Evolutionary conservation across 2,888 invertebrate genomes (phyloP).

Genomic region (Tenthredo livida): DNA sequence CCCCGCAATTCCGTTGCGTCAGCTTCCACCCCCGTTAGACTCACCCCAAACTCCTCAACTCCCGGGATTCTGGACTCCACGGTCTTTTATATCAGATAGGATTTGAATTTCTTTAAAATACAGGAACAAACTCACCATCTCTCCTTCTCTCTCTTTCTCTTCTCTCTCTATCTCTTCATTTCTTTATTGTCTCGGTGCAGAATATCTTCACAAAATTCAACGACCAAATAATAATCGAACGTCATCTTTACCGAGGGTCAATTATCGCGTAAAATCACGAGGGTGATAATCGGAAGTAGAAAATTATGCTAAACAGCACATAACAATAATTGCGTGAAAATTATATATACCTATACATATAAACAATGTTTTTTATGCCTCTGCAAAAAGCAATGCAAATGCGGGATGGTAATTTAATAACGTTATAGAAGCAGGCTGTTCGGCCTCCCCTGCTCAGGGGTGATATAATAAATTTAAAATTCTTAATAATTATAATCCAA

Average conservation of each 20-base stretch:
- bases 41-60: constrained; percentile 42
- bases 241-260: constrained; percentile 13
- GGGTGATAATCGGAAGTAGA: not conserved
- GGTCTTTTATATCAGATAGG: constrained; percentile 70
- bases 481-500: constrained; percentile 36
- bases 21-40: constrained; percentile 64
- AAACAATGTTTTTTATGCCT: not conserved
- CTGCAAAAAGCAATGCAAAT: constrained; percentile 29
- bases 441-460: not conserved
- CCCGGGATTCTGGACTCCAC: constrained; percentile 52
- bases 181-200: not conserved
- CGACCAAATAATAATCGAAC: not conserved
- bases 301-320: not conserved
- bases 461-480: constrained; percentile 31
- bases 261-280: not conserved
- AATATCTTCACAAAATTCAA: not conserved
- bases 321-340: constrained; percentile 16
- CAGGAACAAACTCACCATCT: constrained; percentile 48
- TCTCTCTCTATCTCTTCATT: not conserved
- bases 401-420: constrained; percentile 28
- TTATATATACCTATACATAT: not conserved
- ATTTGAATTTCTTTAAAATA: constrained; percentile 70
- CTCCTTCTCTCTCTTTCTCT: not conserved
- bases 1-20: constrained; percentile 74
- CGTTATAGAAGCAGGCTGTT: not conserved